A percentile compares a stretch with the other conserved stretches of the same genome.
These are phyloP conservation scores for Scalopus aquaticus DNA, from an alignment of 2,113 vertebrate species.

Conservation along the genomic window DNA sequence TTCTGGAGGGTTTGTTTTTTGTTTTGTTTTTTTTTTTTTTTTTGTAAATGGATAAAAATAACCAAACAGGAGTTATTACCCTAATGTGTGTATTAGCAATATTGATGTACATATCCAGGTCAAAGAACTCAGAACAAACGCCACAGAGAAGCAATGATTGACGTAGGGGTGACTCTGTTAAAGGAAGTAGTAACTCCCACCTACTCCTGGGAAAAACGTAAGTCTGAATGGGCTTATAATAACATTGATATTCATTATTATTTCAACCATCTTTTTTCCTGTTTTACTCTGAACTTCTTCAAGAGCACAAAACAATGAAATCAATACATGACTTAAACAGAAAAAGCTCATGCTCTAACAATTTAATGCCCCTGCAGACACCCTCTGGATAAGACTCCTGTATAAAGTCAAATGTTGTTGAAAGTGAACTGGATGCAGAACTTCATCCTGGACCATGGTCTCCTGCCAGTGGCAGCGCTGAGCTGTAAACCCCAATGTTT, in stretches of 20 bases:
- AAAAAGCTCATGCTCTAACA: slow-evolving; percentile 15
- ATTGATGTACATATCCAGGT: not conserved
- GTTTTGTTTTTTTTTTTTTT: too few relatives aligned
- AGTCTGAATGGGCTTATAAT: slow-evolving; percentile 28
- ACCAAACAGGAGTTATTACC: not conserved
- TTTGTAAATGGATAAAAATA: slow-evolving; percentile 37
- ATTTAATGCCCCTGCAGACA: not conserved
- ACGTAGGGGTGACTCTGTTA: not conserved
- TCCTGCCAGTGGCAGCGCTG: not conserved
- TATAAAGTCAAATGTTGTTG: not conserved
- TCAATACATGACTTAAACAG: slow-evolving; percentile 56
- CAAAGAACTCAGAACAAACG: not conserved
- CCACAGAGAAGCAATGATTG: not conserved
- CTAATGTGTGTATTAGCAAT: slow-evolving; percentile 31
- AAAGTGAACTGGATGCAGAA: not conserved
- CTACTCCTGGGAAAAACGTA: not conserved
- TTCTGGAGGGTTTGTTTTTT: too few relatives aligned
- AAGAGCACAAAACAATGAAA: slow-evolving; percentile 56
- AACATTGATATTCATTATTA: slow-evolving; percentile 66
- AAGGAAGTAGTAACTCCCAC: not conserved
- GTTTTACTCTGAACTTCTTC: slow-evolving; percentile 50
- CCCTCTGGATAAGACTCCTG: not conserved
- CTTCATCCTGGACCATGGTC: not conserved
- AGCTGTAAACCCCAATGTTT: not conserved
- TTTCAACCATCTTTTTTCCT: slow-evolving; percentile 62